These are phyloP conservation scores for Drosophila nigricruria DNA, from an alignment of 2,888 invertebrate genomes.

Conservation along the genomic window DNA sequence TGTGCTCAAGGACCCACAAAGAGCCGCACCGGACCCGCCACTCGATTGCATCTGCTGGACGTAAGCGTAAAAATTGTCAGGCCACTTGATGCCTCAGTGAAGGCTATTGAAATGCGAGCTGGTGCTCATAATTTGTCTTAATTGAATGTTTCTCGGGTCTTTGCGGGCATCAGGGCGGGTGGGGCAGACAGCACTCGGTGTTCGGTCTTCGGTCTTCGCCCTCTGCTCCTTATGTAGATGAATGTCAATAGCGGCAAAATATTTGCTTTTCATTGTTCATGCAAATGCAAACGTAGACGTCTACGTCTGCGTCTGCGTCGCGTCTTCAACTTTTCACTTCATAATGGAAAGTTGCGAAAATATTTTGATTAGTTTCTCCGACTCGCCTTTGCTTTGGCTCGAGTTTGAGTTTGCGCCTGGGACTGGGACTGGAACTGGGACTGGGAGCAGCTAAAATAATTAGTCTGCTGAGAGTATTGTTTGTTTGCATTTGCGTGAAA, in stretches of 20 bases:
- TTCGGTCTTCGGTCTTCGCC: conserved; percentile 1
- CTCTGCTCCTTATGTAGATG: conserved; percentile 63
- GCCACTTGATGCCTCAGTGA: conserved; percentile 43
- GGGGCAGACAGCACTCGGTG: background rate
- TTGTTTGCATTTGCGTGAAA: conserved; percentile 74
- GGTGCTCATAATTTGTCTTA: conserved; percentile 77
- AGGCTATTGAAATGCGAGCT: conserved; percentile 71
- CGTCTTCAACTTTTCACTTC: conserved; percentile 81
- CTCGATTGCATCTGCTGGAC: conserved; percentile 18
- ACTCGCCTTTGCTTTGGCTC: conserved; percentile 21
- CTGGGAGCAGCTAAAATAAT: conserved; percentile 70
- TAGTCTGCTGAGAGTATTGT: conserved; percentile 79
- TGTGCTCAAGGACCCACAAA: conserved; percentile 45
- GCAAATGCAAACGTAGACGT: conserved; percentile 76
- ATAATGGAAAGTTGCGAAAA: conserved; percentile 82
- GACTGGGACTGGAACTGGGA: conserved; percentile 11
- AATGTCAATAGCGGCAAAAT: conserved; percentile 80
- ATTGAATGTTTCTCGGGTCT: conserved; percentile 56
- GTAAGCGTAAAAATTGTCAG: conserved; percentile 37
- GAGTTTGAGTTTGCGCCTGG: conserved; percentile 24
- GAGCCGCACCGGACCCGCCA: conserved; percentile 5
- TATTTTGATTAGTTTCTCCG: conserved; percentile 77
- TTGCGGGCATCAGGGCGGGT: background rate
- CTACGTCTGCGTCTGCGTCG: conserved; percentile 34
- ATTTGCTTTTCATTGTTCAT: conserved; percentile 81